phyloP scores from a whole-genome alignment of 2,888 invertebrate species.

The Fragum fragum region DNA sequence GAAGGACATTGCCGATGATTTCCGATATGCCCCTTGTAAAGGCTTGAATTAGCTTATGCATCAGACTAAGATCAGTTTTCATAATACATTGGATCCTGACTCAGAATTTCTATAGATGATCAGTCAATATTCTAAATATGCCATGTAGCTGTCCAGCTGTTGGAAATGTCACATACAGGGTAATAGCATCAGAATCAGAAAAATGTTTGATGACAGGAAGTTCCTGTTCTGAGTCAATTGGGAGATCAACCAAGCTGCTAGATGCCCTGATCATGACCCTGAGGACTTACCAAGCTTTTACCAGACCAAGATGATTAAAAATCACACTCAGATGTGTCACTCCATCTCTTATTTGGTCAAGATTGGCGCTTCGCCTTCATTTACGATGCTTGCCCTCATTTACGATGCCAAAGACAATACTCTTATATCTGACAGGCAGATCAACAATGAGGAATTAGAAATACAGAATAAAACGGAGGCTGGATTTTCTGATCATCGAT shows the following conservation, averaged over 20 bases:
- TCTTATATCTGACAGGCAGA: constrained; percentile 7
- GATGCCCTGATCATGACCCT: constrained; percentile 28
- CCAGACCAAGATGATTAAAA: constrained; percentile 23
- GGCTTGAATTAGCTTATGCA: no score
- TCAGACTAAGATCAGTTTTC: no score
- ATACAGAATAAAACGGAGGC: constrained; percentile 2
- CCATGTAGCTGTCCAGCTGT: no score
- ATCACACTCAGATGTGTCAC: neutral
- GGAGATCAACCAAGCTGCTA: constrained; percentile 19
- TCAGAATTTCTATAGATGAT: no score
- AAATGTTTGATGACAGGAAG: neutral
- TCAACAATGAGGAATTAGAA: constrained; percentile 14
- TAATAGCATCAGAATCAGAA: neutral
- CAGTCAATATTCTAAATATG: no score
- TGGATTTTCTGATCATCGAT: constrained; percentile 1
- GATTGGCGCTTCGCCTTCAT: neutral
- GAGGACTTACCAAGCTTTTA: constrained; percentile 23
- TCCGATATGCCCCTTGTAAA: no score
- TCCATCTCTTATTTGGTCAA: neutral
- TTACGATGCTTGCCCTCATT: constrained; percentile 6
- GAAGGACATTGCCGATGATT: no score
- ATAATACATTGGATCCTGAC: no score
- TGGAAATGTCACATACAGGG: no score
- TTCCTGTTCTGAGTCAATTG: constrained; percentile 4
- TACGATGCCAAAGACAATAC: neutral